Conservation (phyloP, 2,797 vertebrate genomes). For the Ambastaia sidthimunki region DNA sequence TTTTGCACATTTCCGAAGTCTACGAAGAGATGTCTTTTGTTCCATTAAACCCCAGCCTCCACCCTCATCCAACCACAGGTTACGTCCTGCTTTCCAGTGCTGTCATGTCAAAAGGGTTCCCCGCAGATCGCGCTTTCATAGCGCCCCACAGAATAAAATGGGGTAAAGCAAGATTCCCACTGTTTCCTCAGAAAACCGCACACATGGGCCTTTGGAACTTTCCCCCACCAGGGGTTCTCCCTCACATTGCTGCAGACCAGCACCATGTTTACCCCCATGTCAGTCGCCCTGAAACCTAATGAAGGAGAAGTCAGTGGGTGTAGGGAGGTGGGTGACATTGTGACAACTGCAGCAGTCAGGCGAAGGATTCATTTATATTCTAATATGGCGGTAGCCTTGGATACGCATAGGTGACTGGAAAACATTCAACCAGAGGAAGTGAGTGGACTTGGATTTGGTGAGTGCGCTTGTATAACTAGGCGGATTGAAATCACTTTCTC, state of each 20-base stretch:
- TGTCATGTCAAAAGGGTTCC: constrained; percentile 72
- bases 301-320: constrained; percentile 79
- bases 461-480: constrained; percentile 73
- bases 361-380: constrained; percentile 85
- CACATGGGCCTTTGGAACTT: constrained; percentile 52
- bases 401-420: constrained; percentile 88
- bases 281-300: constrained; percentile 72
- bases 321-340: constrained; percentile 74
- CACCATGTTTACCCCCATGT: constrained; percentile 82
- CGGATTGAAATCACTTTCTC: constrained; percentile 70
- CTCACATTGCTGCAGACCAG: constrained; percentile 48
- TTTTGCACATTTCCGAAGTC: constrained; percentile 74
- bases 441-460: constrained; percentile 72
- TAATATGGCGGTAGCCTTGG: constrained; percentile 86
- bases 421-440: constrained; percentile 86
- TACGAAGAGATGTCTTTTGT: constrained; percentile 74
- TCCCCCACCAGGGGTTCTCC: constrained; percentile 50
- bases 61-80: constrained; percentile 64
- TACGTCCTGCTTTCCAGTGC: constrained; percentile 62
- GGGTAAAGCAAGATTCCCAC: constrained; percentile 58
- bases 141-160: constrained; percentile 56
- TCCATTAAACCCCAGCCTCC: constrained; percentile 59
- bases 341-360: constrained; percentile 69
- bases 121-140: constrained; percentile 74
- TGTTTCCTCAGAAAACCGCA: constrained; percentile 54